Evolutionary conservation across 2,888 invertebrate genomes (phyloP).

Genomic region (Tenthredo notha): DNA sequence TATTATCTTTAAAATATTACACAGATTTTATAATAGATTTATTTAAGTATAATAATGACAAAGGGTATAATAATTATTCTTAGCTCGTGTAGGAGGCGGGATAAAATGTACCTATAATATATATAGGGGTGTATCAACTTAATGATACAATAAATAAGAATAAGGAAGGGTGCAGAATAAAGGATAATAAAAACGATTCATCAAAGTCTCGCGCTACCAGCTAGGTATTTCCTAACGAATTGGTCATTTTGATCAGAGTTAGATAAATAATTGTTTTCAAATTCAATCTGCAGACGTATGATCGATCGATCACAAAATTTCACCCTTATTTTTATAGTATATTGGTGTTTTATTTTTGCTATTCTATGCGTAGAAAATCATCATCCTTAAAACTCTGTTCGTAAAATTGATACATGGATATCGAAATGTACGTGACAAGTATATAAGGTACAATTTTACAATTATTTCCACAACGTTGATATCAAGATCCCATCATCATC

Average conservation of each 20-base stretch:
- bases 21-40: background rate
- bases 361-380: too few species aligned
- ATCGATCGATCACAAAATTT: background rate
- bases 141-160: constrained; percentile 19
- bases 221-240: too few species aligned
- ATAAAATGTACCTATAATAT: background rate
- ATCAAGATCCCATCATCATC: background rate
- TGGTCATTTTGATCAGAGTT: too few species aligned
- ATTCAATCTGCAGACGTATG: background rate
- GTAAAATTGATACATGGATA: too few species aligned
- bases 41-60: background rate
- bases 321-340: background rate
- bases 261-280: background rate
- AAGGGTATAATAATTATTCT: background rate
- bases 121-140: background rate
- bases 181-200: too few species aligned
- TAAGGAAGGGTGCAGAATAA: background rate
- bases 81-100: background rate
- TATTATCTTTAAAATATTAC: background rate
- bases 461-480: background rate
- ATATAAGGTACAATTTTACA: background rate
- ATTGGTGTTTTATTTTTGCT: too few species aligned
- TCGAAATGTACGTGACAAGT: too few species aligned
- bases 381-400: too few species aligned
- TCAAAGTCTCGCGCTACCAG: too few species aligned